A percentile compares a stretch with the other conserved stretches of the same genome.
Evolutionary conservation across 2,888 invertebrate species (phyloP).

Genomic region (Rhorus exstirpatorius): DNA sequence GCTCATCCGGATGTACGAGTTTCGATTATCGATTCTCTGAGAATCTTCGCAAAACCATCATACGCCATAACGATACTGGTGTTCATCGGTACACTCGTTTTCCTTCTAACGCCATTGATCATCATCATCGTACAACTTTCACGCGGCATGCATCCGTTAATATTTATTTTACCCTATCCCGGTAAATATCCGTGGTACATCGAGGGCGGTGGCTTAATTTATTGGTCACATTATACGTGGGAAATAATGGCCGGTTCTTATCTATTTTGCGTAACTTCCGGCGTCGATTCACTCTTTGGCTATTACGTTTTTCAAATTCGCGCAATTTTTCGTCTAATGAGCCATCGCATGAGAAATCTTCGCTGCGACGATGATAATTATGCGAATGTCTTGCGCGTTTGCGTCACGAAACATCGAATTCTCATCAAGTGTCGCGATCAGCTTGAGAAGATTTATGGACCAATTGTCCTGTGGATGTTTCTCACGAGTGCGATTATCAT

Average conservation of each 20-base stretch:
- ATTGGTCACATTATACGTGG: conserved; percentile 61
- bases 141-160: conserved; percentile 38
- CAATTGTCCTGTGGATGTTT: conserved; percentile 63
- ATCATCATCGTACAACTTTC: conserved; percentile 46
- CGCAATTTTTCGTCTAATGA: conserved; percentile 56
- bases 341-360: conserved; percentile 54
- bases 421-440: conserved; percentile 56
- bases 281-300: conserved; percentile 70
- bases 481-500: conserved; percentile 66
- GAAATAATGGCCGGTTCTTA: conserved; percentile 58
- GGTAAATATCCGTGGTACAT: conserved; percentile 64
- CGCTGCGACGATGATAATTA: conserved; percentile 3
- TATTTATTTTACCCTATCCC: conserved; percentile 65
- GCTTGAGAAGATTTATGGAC: conserved; percentile 67
- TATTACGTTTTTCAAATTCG: conserved; percentile 68
- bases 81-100: conserved; percentile 48
- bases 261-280: conserved; percentile 59
- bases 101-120: conserved; percentile 54
- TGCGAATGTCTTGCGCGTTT: conserved; percentile 36
- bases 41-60: conserved; percentile 46
- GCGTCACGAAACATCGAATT: conserved; percentile 53
- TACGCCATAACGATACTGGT: conserved; percentile 53
- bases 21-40: conserved; percentile 53
- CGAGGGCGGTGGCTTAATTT: conserved; percentile 58
- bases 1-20: conserved; percentile 8